Evolutionary conservation across 1,140 invertebrate genomes (phyloP).

Genomic region (Drosophila nasuta): DNA sequence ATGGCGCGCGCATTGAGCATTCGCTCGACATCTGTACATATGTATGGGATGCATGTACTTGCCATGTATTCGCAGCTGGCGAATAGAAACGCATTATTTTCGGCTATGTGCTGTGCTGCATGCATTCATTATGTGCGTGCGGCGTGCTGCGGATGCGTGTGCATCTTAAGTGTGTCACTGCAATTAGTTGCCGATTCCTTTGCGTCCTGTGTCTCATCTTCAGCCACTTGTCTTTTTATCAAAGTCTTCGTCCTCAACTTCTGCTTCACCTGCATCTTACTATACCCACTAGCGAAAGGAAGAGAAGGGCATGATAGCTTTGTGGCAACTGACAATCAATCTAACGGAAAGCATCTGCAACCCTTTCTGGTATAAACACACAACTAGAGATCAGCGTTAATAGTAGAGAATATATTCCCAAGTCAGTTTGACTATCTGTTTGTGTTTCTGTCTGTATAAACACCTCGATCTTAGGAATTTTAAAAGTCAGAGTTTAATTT

Average conservation of each 20-base stretch:
- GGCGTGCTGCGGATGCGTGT: conserved; percentile 31
- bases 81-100: conserved; percentile 68
- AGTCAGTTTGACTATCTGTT: too few relatives aligned
- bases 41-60: not conserved
- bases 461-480: too few relatives aligned
- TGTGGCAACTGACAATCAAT: too few relatives aligned
- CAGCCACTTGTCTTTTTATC: conserved; percentile 10
- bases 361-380: too few relatives aligned
- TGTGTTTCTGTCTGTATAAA: conserved; percentile 1
- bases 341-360: too few relatives aligned
- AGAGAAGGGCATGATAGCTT: too few relatives aligned
- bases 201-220: not conserved
- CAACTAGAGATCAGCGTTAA: too few relatives aligned
- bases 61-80: conserved; percentile 43
- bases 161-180: conserved; percentile 51
- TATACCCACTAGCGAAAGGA: not conserved
- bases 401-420: too few relatives aligned
- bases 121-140: conserved; percentile 40
- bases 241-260: not conserved
- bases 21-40: conserved; percentile 56
- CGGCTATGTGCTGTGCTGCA: conserved; percentile 31
- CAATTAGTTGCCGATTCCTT: not conserved
- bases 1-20: conserved; percentile 72
- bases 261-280: conserved; percentile 25
- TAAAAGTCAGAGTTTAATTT: too few relatives aligned